phyloP scores from a whole-genome alignment of 1,140 invertebrate genomes.

The Antheraea mylitta region DNA sequence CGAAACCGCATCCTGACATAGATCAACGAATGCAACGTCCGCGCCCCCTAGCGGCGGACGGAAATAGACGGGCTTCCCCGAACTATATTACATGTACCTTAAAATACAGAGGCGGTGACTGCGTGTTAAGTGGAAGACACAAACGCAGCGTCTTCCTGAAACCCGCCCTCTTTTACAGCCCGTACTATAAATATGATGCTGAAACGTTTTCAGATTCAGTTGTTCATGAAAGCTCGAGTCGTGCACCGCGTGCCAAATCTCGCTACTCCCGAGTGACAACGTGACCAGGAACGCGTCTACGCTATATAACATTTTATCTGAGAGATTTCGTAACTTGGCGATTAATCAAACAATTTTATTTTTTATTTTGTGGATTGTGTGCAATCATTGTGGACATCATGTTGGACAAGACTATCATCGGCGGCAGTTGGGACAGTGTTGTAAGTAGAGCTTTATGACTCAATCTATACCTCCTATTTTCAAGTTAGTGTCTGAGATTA shows the following conservation, averaged over 20 bases:
- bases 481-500: neutral
- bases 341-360: constrained; percentile 6
- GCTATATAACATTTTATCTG: constrained; percentile 34
- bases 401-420: constrained; percentile 68
- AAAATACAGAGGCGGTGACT: constrained; percentile 56
- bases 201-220: constrained; percentile 59
- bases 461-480: neutral
- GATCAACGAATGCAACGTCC: constrained; percentile 21
- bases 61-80: constrained; percentile 66
- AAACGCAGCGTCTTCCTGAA: constrained; percentile 61
- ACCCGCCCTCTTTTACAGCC: constrained; percentile 47
- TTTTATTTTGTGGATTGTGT: constrained; percentile 32
- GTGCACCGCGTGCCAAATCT: constrained; percentile 56
- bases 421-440: constrained; percentile 74
- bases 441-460: constrained; percentile 43
- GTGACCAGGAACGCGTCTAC: constrained; percentile 45
- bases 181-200: constrained; percentile 68
- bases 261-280: constrained; percentile 44
- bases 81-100: constrained; percentile 55
- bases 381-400: constrained; percentile 40
- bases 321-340: constrained; percentile 38
- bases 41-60: constrained; percentile 26
- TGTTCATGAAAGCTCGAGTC: constrained; percentile 55
- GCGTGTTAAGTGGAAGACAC: constrained; percentile 63
- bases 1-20: constrained; percentile 18